These are phyloP conservation scores for Butorides virescens DNA, from an alignment of 2,113 vertebrate genomes.

Conservation along the genomic window DNA sequence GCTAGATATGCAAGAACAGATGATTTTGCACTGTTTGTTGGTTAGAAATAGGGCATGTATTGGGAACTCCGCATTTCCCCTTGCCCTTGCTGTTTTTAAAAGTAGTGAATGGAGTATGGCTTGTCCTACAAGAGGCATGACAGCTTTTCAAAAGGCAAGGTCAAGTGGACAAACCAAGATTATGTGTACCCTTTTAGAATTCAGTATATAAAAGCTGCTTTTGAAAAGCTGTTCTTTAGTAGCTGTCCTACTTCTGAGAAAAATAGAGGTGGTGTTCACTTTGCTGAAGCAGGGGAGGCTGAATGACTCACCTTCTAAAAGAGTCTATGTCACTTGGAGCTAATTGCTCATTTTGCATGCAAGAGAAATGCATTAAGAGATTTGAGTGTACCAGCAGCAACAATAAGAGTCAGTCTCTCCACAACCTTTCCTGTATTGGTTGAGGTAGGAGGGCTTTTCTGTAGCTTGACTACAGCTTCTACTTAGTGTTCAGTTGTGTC, in stretches of 20 bases:
- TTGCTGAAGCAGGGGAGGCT: neutral
- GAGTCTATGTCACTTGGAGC: neutral
- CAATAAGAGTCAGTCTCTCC: neutral
- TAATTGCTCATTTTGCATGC: neutral
- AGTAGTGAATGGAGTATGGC: neutral
- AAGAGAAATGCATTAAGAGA: neutral
- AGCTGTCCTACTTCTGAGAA: neutral
- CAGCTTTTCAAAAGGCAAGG: neutral
- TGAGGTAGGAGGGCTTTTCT: neutral
- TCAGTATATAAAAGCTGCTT: neutral
- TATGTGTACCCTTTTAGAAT: neutral
- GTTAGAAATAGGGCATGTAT: neutral
- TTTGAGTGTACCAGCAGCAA: neutral
- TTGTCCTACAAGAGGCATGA: neutral
- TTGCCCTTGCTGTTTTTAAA: neutral
- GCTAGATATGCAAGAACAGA: neutral
- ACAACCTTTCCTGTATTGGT: neutral
- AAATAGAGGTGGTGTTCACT: neutral
- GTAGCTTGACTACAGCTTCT: neutral
- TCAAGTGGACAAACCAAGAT: neutral
- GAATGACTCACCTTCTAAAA: neutral
- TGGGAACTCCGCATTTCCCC: neutral
- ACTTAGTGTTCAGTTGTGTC: neutral
- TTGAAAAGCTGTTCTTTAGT: neutral
- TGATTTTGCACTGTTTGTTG: neutral